phyloP scores from a whole-genome alignment of 2,113 vertebrate species.

The Murina feae region DNA sequence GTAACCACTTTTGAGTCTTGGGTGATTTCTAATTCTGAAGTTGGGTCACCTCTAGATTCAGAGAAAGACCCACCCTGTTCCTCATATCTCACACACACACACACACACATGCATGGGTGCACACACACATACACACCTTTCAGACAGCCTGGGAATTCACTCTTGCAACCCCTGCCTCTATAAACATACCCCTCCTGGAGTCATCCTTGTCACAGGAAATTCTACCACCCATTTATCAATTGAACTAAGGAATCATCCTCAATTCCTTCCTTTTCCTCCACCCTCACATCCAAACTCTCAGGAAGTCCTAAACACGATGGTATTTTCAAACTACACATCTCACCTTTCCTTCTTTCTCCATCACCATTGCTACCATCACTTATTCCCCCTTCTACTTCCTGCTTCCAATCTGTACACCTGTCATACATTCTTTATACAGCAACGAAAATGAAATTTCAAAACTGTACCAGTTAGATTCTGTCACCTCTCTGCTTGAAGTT shows the following conservation, averaged over 20 bases:
- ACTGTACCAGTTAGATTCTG: not conserved
- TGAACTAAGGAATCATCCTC: not conserved
- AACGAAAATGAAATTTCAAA: not conserved
- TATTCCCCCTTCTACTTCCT: not conserved
- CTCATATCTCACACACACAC: not conserved
- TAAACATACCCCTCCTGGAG: not conserved
- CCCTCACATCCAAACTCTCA: not conserved
- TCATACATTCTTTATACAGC: not conserved
- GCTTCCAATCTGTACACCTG: not conserved
- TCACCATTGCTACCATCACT: not conserved
- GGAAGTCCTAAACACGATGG: not conserved
- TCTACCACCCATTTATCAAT: not conserved
- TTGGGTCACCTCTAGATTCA: not conserved
- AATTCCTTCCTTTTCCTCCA: not conserved
- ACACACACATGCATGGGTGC: too few relatives aligned
- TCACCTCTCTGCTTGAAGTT: not conserved
- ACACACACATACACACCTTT: not conserved
- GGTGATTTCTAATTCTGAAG: conserved; percentile 23
- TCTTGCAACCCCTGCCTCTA: not conserved
- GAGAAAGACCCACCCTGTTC: not conserved
- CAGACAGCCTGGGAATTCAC: not conserved
- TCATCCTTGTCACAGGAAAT: not conserved
- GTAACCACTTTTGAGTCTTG: not conserved
- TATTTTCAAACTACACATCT: not conserved
- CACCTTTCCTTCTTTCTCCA: not conserved